These are phyloP conservation scores for Pseudocheirus occidentalis DNA, from an alignment of 2,797 vertebrate genomes.

Conservation along the genomic window DNA sequence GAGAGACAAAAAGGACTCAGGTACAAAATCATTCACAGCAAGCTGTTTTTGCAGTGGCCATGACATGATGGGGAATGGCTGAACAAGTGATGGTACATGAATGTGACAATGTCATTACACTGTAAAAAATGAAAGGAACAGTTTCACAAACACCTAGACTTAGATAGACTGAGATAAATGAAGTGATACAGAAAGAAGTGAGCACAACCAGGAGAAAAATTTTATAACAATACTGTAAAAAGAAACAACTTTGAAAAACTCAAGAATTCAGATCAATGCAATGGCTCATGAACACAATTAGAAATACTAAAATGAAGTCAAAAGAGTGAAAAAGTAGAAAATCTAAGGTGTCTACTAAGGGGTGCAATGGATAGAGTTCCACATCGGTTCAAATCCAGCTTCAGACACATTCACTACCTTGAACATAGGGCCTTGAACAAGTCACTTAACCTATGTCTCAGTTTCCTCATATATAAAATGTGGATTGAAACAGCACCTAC, in stretches of 20 bases:
- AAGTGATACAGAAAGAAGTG: not conserved
- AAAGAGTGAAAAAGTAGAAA: not conserved
- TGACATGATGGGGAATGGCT: not conserved
- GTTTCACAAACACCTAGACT: no score
- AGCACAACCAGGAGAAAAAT: not conserved
- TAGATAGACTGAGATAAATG: no score
- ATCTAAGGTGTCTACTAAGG: not conserved
- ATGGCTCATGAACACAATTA: not conserved
- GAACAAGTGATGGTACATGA: not conserved
- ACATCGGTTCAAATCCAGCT: not conserved
- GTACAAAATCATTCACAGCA: not conserved
- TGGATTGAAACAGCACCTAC: not conserved
- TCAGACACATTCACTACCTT: not conserved
- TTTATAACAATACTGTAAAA: not conserved
- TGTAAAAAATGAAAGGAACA: no score
- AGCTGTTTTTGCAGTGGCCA: not conserved
- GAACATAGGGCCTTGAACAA: no score
- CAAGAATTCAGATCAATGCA: not conserved
- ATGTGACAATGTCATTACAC: no score
- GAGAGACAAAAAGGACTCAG: not conserved
- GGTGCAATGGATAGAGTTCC: not conserved
- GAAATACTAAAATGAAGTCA: not conserved
- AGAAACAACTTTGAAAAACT: not conserved
- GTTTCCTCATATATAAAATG: not conserved
- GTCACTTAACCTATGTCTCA: not conserved